A percentile compares a stretch with the other conserved stretches of the same genome.
Evolutionary conservation across 2,888 invertebrate species (phyloP).

Genomic region (Trachelus tabidus): DNA sequence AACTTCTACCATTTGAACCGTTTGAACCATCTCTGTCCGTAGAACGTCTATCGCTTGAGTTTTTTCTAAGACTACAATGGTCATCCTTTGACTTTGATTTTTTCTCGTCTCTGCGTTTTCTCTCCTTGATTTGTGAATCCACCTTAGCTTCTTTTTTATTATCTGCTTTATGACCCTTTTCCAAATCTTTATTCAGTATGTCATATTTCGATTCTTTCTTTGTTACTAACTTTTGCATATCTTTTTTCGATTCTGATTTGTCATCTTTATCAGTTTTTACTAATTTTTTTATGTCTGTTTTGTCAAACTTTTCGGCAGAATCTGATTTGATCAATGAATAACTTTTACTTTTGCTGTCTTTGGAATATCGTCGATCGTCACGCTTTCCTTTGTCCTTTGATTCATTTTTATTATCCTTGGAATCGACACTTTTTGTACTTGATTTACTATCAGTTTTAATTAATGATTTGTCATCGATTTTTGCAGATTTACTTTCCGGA

Average conservation of each 20-base stretch:
- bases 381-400: conserved; percentile 47
- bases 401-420: conserved; percentile 51
- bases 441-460: conserved; percentile 26
- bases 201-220: conserved; percentile 26
- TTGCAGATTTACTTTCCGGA: conserved; percentile 49
- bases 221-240: conserved; percentile 11
- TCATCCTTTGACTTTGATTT: conserved; percentile 74
- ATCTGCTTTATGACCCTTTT: conserved; percentile 24
- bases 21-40: conserved; percentile 86
- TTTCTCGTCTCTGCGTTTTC: conserved; percentile 58
- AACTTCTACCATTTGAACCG: conserved; percentile 68
- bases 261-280: conserved; percentile 56
- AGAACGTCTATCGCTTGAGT: conserved; percentile 75
- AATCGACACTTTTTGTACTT: conserved; percentile 36
- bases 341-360: conserved; percentile 35
- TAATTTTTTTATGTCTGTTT: conserved; percentile 62
- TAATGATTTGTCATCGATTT: conserved; percentile 28
- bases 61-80: conserved; percentile 77
- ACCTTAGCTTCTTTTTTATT: conserved; percentile 37
- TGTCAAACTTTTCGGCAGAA: conserved; percentile 45
- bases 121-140: conserved; percentile 49
- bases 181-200: conserved; percentile 24
- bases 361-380: conserved; percentile 42
- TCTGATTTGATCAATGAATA: conserved; percentile 33
- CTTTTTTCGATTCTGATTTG: conserved; percentile 21